Conservation (phyloP, 2,113 vertebrate genomes). For the Thalassoma bifasciatum region DNA sequence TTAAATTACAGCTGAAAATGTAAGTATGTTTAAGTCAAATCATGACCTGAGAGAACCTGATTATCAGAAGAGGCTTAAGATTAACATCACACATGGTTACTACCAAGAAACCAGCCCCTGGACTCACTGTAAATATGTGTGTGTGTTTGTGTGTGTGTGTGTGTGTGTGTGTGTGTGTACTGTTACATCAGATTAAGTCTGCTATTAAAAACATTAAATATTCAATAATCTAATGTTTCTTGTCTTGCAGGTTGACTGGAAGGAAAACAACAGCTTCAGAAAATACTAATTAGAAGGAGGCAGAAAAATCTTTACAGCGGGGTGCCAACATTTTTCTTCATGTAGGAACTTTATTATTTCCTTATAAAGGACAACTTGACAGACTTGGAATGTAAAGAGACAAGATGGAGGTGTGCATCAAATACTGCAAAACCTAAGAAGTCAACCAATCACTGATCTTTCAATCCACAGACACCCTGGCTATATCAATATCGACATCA, state of each 20-base stretch:
- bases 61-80: not conserved
- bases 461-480: too few relatives aligned
- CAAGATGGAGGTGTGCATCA: too few relatives aligned
- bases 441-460: too few relatives aligned
- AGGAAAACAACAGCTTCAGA: too few relatives aligned
- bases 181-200: not conserved
- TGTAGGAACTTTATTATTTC: too few relatives aligned
- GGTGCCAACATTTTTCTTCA: too few relatives aligned
- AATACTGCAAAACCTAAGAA: too few relatives aligned
- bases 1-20: slow-evolving; percentile 18
- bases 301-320: too few relatives aligned
- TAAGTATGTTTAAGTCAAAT: not conserved
- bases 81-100: not conserved
- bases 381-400: too few relatives aligned
- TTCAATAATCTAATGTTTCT: not conserved
- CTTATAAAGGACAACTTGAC: too few relatives aligned
- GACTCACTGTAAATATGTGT: not conserved
- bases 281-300: not conserved
- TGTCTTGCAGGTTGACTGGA: not conserved
- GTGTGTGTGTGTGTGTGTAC: not conserved
- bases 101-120: not conserved
- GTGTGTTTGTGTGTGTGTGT: not conserved
- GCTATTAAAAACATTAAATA: too few relatives aligned
- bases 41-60: not conserved
- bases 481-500: too few relatives aligned